Conservation (phyloP, 2,888 invertebrate species). For the Listrodromus nycthemerus region DNA sequence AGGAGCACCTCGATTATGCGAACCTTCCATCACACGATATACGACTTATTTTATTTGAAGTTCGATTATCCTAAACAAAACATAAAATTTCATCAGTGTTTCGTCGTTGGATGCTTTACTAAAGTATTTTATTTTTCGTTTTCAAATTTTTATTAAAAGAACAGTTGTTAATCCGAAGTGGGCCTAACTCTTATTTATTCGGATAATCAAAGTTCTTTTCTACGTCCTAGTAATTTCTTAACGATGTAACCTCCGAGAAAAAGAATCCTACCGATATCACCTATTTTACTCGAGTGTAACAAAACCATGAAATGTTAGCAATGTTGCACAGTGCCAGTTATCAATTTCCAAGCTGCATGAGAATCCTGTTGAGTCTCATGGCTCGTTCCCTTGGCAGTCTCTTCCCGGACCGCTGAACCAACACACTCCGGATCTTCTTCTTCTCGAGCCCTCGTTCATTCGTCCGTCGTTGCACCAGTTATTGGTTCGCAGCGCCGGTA, state of each 20-base stretch:
- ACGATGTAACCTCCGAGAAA: not conserved
- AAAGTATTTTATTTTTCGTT: too few species aligned
- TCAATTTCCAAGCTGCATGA: not conserved
- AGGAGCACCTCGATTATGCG: too few species aligned
- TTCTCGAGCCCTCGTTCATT: conserved; percentile 17
- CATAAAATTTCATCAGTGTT: too few species aligned
- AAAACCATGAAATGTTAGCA: not conserved
- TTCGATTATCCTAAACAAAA: too few species aligned
- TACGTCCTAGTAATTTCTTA: not conserved
- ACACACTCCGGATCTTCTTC: not conserved
- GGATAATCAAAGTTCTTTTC: too few species aligned
- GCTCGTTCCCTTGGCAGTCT: not conserved
- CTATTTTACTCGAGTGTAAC: not conserved
- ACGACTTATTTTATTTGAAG: too few species aligned
- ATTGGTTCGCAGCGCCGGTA: not conserved
- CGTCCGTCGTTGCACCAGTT: conserved; percentile 6
- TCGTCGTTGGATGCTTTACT: too few species aligned
- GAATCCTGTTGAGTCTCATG: not conserved
- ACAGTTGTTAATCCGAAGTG: too few species aligned
- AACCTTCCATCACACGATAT: too few species aligned
- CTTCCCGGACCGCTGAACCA: conserved; percentile 18
- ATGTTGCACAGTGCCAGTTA: not conserved
- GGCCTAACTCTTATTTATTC: too few species aligned
- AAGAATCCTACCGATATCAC: not conserved
- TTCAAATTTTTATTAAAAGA: too few species aligned